Conservation (phyloP, 2,888 invertebrate genomes). For the Villa cingulata region DNA sequence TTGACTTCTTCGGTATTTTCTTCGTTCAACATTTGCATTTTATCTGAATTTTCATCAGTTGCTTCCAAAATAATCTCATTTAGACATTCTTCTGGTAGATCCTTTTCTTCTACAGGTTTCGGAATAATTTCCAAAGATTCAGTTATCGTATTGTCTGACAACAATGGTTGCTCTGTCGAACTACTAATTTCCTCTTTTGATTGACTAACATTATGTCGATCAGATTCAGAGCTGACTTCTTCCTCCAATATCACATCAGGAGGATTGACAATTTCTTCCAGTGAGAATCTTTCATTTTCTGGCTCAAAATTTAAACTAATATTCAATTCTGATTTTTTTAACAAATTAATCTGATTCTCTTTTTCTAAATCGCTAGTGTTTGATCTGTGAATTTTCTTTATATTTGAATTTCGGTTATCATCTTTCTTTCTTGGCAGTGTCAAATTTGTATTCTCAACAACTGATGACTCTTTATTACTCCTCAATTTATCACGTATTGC, state of each 20-base stretch:
- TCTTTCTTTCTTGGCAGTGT: constrained; percentile 34
- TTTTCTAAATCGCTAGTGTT: constrained; percentile 20
- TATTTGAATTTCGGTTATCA: constrained; percentile 12
- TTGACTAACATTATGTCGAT: constrained; percentile 8
- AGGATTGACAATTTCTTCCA: constrained; percentile 26
- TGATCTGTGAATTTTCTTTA: neutral
- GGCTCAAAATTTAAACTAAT: constrained; percentile 25
- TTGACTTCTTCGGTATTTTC: neutral
- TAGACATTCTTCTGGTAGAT: neutral
- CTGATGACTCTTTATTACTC: constrained; percentile 26
- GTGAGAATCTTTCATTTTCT: constrained; percentile 20
- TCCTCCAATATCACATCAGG: constrained; percentile 29
- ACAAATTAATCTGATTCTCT: constrained; percentile 23
- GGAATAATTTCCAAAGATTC: neutral
- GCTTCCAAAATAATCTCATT: neutral
- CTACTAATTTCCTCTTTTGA: constrained; percentile 6
- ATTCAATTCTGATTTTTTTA: constrained; percentile 24
- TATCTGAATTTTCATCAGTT: too few relatives aligned
- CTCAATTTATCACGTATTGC: constrained; percentile 29
- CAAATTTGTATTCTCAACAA: constrained; percentile 24
- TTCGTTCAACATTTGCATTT: neutral
- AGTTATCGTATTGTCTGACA: neutral
- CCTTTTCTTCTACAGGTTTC: constrained; percentile 1
- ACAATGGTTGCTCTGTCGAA: neutral
- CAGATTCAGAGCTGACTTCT: constrained; percentile 23